These are phyloP conservation scores for Neodon shergylaensis DNA, from an alignment of 2,113 vertebrate species.

Conservation along the genomic window DNA sequence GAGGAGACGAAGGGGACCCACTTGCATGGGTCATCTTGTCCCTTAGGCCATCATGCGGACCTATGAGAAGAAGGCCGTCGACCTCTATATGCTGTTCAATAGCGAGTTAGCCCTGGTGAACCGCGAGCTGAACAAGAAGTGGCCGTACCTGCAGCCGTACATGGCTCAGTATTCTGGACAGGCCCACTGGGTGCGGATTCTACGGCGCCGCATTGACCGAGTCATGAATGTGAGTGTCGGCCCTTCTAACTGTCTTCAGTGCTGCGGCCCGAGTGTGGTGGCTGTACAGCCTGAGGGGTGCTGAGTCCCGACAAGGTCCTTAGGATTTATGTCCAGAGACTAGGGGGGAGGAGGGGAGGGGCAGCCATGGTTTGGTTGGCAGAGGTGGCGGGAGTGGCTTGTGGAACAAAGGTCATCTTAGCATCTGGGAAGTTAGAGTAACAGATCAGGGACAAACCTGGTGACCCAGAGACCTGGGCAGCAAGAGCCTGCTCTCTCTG, in stretches of 20 bases:
- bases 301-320: background rate
- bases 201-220: constrained; percentile 84
- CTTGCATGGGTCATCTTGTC: background rate
- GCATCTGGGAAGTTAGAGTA: background rate
- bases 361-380: background rate
- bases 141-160: constrained; percentile 74
- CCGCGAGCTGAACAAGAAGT: constrained; percentile 83
- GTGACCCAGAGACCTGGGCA: background rate
- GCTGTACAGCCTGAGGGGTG: background rate
- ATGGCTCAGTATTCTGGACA: constrained; percentile 85
- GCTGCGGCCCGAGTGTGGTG: background rate
- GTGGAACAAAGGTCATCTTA: background rate
- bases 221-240: constrained; percentile 86
- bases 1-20: fast-evolving
- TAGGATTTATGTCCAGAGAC: background rate
- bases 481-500: background rate
- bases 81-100: constrained; percentile 87
- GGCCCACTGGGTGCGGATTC: constrained; percentile 82
- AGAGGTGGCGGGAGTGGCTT: background rate
- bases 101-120: constrained; percentile 86
- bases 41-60: constrained; percentile 87
- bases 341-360: too few species aligned
- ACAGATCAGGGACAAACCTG: background rate
- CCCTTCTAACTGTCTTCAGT: fast-evolving
- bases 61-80: constrained; percentile 87